Base-by-base conservation (phyloP, 1,140 invertebrate species). In the Acromyrmex charruanus region DNA sequence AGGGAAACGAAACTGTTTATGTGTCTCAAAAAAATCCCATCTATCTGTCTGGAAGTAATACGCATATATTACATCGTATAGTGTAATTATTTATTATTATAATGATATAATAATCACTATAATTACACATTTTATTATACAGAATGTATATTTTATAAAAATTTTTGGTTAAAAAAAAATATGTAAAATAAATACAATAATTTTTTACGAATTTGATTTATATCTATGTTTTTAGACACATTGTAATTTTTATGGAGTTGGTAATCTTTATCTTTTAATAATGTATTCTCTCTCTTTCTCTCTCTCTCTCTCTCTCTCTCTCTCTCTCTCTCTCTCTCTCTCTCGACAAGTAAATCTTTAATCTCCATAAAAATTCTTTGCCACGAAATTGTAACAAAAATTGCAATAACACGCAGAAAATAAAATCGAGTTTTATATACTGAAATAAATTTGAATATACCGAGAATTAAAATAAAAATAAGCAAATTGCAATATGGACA, bases 401-500 rank as follows among this genome's bases (percentile, higher is more conserved):
- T 12, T 49, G 25, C 12, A 18, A 49, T 28, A 49, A 49, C 18
- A 66, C n/a, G 16, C 5, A 31, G 12, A 16, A 66, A 66, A 49
- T 66, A 65, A 66, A 79, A 79, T 79, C 39, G 4, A 25, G 14
- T 49, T 77, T 28, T 63, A 25, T 49, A 39, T 65, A 16, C 16
- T 68, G n/a, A 75, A 58, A 1, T 66, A 21, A 68, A 80, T 35
- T 53, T 79, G 7, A 65, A 51, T 79, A 68, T 2, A 16, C 31
- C 12, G 7, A 4, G 55, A 49, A 49, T 35, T 53, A 66, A 35
- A 68, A 66, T 1, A 31, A 79, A 65, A n/a, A 28, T 14, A 79
- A 80, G 35, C 44, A 68, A 80, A 80, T 35, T 51, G 44, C 18
- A 80, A 80, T 28, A 35, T 53, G 44, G 14, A 80, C 6, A 39